A percentile compares a stretch with the other conserved stretches of the same genome.
Conservation (phyloP, 2,888 invertebrate genomes). For the Hedya salicella region DNA sequence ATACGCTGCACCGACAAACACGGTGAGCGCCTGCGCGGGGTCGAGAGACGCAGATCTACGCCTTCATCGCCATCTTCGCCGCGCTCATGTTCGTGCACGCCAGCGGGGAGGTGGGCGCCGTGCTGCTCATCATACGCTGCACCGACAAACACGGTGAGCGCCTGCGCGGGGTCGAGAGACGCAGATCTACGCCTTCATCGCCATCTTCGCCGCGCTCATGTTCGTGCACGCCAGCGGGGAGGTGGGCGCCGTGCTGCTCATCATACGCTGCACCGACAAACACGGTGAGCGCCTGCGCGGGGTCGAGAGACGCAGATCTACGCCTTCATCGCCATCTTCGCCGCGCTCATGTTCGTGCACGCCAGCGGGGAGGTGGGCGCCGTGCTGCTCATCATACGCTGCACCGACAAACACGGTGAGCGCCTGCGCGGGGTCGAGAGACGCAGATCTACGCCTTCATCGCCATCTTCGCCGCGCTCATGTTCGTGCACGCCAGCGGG, state of each 20-base stretch:
- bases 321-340: constrained; percentile 91
- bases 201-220: constrained; percentile 93
- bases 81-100: constrained; percentile 96
- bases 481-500: constrained; percentile 96
- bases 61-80: constrained; percentile 92
- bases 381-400: constrained; percentile 94
- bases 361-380: constrained; percentile 97
- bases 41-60: constrained; percentile 91
- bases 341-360: constrained; percentile 95
- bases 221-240: constrained; percentile 97
- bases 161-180: constrained; percentile 92
- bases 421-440: constrained; percentile 91
- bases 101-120: constrained; percentile 96
- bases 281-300: constrained; percentile 89
- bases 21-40: constrained; percentile 88
- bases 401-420: constrained; percentile 92
- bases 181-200: constrained; percentile 91
- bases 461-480: constrained; percentile 92
- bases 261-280: constrained; percentile 96
- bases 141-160: constrained; percentile 91
- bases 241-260: constrained; percentile 95
- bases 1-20: constrained; percentile 95
- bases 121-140: constrained; percentile 94
- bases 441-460: constrained; percentile 91
- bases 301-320: constrained; percentile 91